Conservation (phyloP, 2,888 invertebrate genomes). For the Metallyticus violacea region DNA sequence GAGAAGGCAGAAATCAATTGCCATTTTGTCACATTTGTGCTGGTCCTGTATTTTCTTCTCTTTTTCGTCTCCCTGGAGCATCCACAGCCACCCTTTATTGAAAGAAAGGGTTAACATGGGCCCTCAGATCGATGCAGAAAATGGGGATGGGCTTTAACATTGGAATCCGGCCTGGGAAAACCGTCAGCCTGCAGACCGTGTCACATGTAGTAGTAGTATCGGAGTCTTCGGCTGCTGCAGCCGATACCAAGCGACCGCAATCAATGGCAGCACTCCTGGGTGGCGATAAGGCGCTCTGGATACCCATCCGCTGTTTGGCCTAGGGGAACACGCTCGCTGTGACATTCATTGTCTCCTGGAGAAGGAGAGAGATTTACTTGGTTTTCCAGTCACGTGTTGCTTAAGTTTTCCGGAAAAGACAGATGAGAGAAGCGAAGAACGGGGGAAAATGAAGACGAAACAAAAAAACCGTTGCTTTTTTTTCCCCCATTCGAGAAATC, state of each 20-base stretch:
- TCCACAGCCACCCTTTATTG: background rate
- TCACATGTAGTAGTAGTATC: background rate
- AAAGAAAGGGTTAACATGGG: background rate
- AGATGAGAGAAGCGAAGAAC: background rate
- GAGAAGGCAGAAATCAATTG: background rate
- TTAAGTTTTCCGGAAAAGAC: background rate
- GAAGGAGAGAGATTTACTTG: background rate
- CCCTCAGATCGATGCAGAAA: background rate
- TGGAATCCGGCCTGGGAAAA: background rate
- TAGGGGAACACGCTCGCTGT: too few species aligned
- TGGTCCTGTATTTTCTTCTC: background rate
- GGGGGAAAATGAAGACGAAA: background rate
- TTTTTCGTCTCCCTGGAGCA: background rate
- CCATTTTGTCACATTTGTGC: background rate
- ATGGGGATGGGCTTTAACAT: background rate
- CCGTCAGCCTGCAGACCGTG: background rate
- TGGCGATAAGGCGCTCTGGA: background rate
- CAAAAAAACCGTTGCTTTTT: background rate
- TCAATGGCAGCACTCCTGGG: background rate
- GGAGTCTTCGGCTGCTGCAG: background rate
- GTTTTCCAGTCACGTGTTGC: background rate
- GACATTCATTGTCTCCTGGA: background rate
- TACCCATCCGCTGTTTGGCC: background rate
- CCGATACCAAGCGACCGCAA: background rate
- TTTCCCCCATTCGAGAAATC: background rate